Percentiles rank a stretch among this genome's conserved stretches.
phyloP scores from a whole-genome alignment of 2,888 invertebrate genomes.

The Cenopis cana region DNA sequence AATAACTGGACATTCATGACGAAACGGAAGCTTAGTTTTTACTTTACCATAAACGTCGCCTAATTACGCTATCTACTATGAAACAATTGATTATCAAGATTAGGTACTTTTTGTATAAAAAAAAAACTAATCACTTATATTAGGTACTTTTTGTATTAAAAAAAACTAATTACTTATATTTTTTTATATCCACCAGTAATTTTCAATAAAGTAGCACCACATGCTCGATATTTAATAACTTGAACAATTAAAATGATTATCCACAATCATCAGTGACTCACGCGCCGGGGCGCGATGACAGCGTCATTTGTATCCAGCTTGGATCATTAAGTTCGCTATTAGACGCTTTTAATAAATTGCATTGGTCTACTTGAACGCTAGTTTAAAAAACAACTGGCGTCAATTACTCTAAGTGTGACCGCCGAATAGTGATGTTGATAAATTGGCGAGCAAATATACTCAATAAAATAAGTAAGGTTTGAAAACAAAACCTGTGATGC shows the following conservation, averaged over 20 bases:
- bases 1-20: not conserved
- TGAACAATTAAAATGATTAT: constrained; percentile 65
- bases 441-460: not conserved
- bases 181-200: not conserved
- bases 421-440: not conserved
- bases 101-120: no score
- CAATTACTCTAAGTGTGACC: constrained; percentile 4
- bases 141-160: no score
- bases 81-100: no score
- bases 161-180: not conserved
- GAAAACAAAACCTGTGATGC: not conserved
- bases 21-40: no score
- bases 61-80: not conserved
- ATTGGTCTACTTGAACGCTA: constrained; percentile 31
- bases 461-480: not conserved
- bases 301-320: constrained; percentile 69
- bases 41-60: not conserved
- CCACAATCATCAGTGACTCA: constrained; percentile 65
- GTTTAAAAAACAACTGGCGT: constrained; percentile 25
- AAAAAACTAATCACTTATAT: no score
- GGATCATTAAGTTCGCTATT: constrained; percentile 45
- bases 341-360: constrained; percentile 63
- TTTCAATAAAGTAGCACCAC: constrained; percentile 9
- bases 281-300: constrained; percentile 69
- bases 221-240: constrained; percentile 33